A percentile compares a stretch with the other conserved stretches of the same genome.
phyloP scores from a whole-genome alignment of 64 coral and sea anemone genomes.

The Actinia tenebrosa region DNA sequence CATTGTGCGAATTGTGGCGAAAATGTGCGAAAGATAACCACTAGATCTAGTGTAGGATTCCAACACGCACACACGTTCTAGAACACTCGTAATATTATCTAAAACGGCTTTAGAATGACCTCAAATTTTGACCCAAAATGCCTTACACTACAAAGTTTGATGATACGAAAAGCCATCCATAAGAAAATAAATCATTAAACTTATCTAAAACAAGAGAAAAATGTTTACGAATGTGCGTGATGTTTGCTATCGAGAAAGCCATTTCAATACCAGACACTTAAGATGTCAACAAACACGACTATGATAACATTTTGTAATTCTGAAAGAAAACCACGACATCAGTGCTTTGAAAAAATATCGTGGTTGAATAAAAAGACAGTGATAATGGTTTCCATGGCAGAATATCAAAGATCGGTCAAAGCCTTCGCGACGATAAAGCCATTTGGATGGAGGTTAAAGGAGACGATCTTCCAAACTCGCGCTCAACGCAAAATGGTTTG shows the following conservation, averaged over 20 bases:
- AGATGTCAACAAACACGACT: not conserved
- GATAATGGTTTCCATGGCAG: not conserved
- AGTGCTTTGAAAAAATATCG: not conserved
- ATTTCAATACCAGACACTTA: not conserved
- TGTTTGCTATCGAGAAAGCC: not conserved
- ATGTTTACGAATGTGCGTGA: not conserved
- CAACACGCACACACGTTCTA: conserved; percentile 12
- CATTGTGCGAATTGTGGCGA: not conserved
- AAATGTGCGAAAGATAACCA: not conserved
- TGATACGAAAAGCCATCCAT: not conserved
- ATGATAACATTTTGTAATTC: not conserved
- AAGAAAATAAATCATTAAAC: not conserved
- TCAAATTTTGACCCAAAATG: not conserved
- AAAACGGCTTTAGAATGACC: not conserved
- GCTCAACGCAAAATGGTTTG: not conserved
- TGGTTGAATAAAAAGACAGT: not conserved
- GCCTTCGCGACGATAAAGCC: not conserved
- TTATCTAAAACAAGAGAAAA: not conserved
- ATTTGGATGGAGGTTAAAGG: not conserved
- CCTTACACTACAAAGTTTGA: not conserved
- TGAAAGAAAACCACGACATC: not conserved
- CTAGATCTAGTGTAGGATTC: not conserved
- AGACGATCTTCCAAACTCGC: not conserved
- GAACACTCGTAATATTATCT: not conserved
- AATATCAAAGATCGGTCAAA: not conserved